Evolutionary conservation across 2,888 invertebrate genomes (phyloP), one percentile per base, ranked within the genome.

Genomic region (Tridacna gigas): DNA sequence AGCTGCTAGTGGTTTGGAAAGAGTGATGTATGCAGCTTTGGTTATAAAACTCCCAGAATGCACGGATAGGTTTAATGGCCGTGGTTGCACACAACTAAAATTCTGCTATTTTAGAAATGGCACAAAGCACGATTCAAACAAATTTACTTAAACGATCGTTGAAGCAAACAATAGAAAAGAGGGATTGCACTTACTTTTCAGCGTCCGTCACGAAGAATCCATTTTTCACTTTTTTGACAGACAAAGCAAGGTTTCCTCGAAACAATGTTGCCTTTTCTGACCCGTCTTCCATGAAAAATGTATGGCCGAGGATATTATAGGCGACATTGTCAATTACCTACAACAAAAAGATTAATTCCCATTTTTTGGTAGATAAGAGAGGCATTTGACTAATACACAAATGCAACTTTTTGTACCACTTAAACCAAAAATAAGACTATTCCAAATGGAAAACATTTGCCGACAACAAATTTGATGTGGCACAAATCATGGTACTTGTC

Each of bases 221-320:
- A 67, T 77, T 74, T 9, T 66, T 25, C 13, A 67, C 47, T 25
- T 65, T 60, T 45, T 60, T 37, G 4, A 78, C 61, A 1, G 75
- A 75, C 13, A 88, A 79, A 0, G 88, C 92, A 9, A 92, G 87
- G 74, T 91, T 91, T 45, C 91, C 90, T n/a, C 86, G 79, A 18
- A 92, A 76, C 0, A 77, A 66, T 69, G 90, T 92, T 20, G 87
- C 75, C 66, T 89, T 86, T 79, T 71, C 71, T 7, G 92, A 90
- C 9, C 94, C 94, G 73, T 94, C 93, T 81, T 93, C 93, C 61
- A 92, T 86, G 83, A 93, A 93, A 83, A 89, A 92, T n/a, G 91
- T 90, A 82, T 92, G 92, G 0, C 94, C 94, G 28, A 91, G 83
- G 69, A 86, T 84, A 47, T 92, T 86, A 86, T 90, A 93, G 20